Percentiles rank a stretch among this genome's conserved stretches.
These are phyloP conservation scores for Rynchops niger DNA, from an alignment of 2,113 vertebrate species.

Conservation along the genomic window DNA sequence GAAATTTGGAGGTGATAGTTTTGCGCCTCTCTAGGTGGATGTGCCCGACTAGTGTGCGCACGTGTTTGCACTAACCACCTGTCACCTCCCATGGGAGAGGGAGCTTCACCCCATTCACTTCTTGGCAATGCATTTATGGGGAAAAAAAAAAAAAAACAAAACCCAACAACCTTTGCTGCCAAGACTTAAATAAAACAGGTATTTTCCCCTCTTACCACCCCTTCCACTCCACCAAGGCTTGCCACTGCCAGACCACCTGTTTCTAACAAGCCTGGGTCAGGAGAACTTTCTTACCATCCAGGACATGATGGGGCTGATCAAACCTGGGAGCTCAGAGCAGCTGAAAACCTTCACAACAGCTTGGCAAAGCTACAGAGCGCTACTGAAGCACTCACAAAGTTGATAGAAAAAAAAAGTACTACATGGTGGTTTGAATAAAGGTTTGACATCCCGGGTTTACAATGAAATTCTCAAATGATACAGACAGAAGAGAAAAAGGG, in stretches of 20 bases:
- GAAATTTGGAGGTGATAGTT: background rate
- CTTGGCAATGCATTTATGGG: background rate
- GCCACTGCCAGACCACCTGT: background rate
- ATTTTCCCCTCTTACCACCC: background rate
- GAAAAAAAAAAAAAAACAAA: background rate
- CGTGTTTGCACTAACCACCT: background rate
- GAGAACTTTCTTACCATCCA: background rate
- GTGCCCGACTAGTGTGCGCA: background rate
- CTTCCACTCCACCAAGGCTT: background rate
- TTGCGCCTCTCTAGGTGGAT: background rate
- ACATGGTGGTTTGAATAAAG: background rate
- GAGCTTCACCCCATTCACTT: background rate
- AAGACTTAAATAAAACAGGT: background rate
- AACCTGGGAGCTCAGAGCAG: background rate
- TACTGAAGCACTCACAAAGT: background rate
- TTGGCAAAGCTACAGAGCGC: background rate
- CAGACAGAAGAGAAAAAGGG: background rate
- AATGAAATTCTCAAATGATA: background rate
- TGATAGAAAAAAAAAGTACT: background rate
- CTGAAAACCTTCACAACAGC: background rate
- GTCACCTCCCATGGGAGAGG: background rate
- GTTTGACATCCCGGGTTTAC: background rate
- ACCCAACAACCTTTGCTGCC: background rate
- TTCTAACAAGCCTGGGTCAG: background rate
- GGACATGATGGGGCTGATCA: background rate